Conservation (phyloP, 1,140 invertebrate genomes). For the Diorhabda carinulata region DNA sequence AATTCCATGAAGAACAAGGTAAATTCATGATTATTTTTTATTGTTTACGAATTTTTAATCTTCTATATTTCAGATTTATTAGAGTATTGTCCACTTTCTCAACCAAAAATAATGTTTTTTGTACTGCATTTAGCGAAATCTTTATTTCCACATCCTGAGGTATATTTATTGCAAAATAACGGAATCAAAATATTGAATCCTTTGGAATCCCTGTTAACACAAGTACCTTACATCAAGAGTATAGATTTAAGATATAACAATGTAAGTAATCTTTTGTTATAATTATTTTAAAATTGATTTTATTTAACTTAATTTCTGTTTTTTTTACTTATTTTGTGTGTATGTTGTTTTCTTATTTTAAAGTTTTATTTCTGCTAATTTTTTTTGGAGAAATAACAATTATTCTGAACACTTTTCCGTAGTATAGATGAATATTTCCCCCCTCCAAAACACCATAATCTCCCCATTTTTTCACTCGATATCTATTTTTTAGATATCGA, state of each 20-base stretch:
- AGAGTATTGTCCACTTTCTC: conserved; percentile 51
- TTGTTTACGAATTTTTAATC: neutral
- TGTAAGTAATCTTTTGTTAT: conserved; percentile 28
- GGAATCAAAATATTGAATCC: conserved; percentile 45
- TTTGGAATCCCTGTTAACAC: conserved; percentile 35
- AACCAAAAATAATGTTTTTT: conserved; percentile 48
- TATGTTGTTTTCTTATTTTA: no score
- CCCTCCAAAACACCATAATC: no score
- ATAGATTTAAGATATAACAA: conserved; percentile 52
- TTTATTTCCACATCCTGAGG: conserved; percentile 36
- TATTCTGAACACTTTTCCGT: no score
- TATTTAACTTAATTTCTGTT: no score
- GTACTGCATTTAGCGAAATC: conserved; percentile 50
- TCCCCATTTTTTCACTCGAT: no score
- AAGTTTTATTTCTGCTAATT: no score
- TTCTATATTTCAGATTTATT: conserved; percentile 40
- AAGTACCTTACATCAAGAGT: no score
- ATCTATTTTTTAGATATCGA: conserved; percentile 59
- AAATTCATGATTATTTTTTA: conserved; percentile 1
- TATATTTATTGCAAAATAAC: conserved; percentile 49
- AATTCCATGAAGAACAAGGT: conserved; percentile 50
- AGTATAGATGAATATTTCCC: no score
- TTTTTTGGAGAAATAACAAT: no score
- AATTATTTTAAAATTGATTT: no score
- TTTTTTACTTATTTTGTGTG: no score